Evolutionary conservation across 2,888 invertebrate species (phyloP), one percentile per base, ranked within the genome.

Genomic region (Tachina fera): DNA sequence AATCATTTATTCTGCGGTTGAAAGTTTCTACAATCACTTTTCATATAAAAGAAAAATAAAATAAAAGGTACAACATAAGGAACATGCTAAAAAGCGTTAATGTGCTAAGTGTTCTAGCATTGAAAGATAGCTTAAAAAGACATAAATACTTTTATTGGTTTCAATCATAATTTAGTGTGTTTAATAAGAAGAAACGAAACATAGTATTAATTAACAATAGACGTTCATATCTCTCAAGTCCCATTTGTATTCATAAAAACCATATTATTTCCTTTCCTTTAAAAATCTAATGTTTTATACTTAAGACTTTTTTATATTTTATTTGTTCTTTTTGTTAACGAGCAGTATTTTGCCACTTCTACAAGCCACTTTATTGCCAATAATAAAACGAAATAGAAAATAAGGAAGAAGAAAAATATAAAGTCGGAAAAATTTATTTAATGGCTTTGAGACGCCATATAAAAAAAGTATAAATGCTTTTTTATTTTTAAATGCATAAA

Each of bases 371-470:
- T 56, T 58, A 47, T 49, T 13, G 31, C 6, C 3, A 49, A 10
- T 22, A 58, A 68, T 9, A 19, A 58, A 60, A 9, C 13, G n/a
- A 70, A 51, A 61, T n/a, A n/a, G 22, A 14, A 68, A 49, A 39
- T 41, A 31, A 31, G 31, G 6, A 45, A 31, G 6, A 45, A 31
- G 2, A 51, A 51, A 41, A 71, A 53, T 16, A 70, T 14, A 56
- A 51, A 61, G 4, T 14, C 11, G 22, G 41, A 61, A 61, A 76
- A 43, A 63, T 41, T 41, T 49, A 70, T 65, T 71, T 71, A 71
- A 82, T 76, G 70, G 58, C 63, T 63, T n/a, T 56, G 47, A 70
- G 82, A 63, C 76, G 70, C 61, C 82, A 39, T 13, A 76, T 63
- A 47, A 70, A 74, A 65, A 61, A 65, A 41, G 19, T 19, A 47